phyloP scores from a whole-genome alignment of 64 coral and sea anemone species.

The Stichodactyla helianthus region DNA sequence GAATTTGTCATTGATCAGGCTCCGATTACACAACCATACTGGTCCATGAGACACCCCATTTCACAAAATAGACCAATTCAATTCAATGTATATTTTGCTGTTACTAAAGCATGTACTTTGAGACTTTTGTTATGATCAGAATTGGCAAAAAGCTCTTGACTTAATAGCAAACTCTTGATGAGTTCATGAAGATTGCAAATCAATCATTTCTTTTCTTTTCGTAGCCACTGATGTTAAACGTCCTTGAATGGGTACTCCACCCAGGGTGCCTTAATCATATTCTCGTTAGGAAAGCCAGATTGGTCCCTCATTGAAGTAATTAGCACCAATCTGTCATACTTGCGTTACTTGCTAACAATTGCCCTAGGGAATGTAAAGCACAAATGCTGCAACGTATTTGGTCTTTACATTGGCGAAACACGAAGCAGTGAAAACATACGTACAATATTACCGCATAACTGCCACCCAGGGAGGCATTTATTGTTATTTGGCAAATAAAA shows the following conservation, averaged over 20 bases:
- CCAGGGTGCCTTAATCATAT: slow-evolving; percentile 11
- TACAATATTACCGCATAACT: neutral
- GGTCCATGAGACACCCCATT: neutral
- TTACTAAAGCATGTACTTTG: too few relatives aligned
- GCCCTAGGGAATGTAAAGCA: slow-evolving; percentile 2
- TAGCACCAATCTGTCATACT: slow-evolving; percentile 20
- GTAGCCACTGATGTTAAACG: neutral
- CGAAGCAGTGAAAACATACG: neutral
- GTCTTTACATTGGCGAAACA: neutral
- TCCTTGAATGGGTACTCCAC: neutral
- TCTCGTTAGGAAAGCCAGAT: slow-evolving; percentile 22
- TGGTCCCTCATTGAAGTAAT: slow-evolving; percentile 20
- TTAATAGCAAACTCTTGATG: neutral
- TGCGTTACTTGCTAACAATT: neutral
- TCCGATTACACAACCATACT: neutral
- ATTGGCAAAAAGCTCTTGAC: neutral
- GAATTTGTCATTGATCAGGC: too few relatives aligned
- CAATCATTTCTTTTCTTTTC: neutral
- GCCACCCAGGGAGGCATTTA: neutral
- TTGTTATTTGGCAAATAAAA: too few relatives aligned
- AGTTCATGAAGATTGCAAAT: neutral
- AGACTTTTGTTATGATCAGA: too few relatives aligned
- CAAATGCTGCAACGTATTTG: neutral
- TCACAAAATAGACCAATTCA: too few relatives aligned
- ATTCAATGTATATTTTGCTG: too few relatives aligned